These are phyloP conservation scores for Chloroclystis v-ata DNA, from an alignment of 2,888 invertebrate species.

Conservation along the genomic window DNA sequence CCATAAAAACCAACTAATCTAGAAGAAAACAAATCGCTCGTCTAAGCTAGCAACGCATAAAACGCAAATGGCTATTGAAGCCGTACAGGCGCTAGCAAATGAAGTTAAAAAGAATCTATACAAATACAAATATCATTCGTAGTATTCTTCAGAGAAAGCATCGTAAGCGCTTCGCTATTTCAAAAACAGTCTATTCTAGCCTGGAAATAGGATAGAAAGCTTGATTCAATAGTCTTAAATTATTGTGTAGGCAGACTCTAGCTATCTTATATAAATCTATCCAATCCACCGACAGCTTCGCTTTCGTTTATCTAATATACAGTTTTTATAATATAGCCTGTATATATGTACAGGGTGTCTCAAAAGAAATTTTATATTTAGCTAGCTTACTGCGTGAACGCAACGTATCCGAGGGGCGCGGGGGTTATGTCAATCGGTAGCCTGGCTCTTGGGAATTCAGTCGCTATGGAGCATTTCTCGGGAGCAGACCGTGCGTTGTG, in stretches of 20 bases:
- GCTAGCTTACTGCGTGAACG: no score
- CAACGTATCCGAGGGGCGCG: no score
- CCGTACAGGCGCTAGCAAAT: conserved; percentile 63
- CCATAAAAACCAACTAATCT: not conserved
- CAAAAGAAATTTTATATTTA: no score
- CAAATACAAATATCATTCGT: conserved; percentile 37
- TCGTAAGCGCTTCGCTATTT: conserved; percentile 36
- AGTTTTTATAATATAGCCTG: no score
- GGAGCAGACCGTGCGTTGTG: no score
- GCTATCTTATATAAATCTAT: no score
- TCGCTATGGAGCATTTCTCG: no score
- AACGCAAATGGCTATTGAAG: conserved; percentile 61
- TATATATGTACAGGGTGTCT: no score
- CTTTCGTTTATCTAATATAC: no score
- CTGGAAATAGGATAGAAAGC: conserved; percentile 13
- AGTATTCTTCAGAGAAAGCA: conserved; percentile 51
- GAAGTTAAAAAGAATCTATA: conserved; percentile 60
- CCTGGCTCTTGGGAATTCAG: no score
- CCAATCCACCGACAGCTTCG: no score
- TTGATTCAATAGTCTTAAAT: conserved; percentile 4
- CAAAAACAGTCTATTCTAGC: conserved; percentile 15
- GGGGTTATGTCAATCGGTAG: no score
- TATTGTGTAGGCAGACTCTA: not conserved
- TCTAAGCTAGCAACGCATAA: conserved; percentile 32
- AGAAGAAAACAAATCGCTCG: not conserved